phyloP scores from a whole-genome alignment of 2,113 vertebrate species.

The Chloroceryle aenea region DNA sequence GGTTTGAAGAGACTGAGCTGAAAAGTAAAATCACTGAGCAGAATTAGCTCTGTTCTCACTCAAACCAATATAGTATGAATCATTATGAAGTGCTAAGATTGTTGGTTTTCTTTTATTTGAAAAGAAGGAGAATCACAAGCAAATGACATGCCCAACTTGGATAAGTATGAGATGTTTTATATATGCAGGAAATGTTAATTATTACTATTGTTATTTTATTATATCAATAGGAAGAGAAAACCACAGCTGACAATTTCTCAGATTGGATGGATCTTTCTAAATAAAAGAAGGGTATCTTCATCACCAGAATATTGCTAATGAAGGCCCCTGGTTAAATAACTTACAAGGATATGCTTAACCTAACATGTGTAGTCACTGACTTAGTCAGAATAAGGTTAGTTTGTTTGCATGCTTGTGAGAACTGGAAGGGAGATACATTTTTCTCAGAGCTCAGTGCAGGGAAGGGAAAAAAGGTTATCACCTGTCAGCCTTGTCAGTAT shows the following conservation, averaged over 20 bases:
- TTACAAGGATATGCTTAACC: accelerated
- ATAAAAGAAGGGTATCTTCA: not conserved
- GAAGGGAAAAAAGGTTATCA: not conserved
- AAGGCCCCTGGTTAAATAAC: not conserved
- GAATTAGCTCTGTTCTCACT: no score
- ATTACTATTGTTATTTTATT: not conserved
- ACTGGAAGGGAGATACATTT: not conserved
- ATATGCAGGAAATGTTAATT: not conserved
- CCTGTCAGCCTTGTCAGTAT: not conserved
- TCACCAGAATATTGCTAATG: not conserved
- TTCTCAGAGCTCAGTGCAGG: not conserved
- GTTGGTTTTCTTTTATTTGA: not conserved
- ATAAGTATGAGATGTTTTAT: not conserved
- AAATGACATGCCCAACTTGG: not conserved
- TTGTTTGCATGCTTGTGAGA: not conserved
- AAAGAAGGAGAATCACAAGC: not conserved
- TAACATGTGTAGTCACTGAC: accelerated
- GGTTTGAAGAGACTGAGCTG: no score
- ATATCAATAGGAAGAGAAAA: not conserved
- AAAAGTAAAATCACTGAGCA: no score
- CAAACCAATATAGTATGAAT: not conserved
- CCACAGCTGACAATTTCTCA: not conserved
- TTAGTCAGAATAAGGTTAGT: not conserved
- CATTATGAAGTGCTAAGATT: not conserved
- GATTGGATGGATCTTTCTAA: not conserved